phyloP scores from a whole-genome alignment of 2,797 vertebrate genomes.

The Acipenser oxyrinchus region DNA sequence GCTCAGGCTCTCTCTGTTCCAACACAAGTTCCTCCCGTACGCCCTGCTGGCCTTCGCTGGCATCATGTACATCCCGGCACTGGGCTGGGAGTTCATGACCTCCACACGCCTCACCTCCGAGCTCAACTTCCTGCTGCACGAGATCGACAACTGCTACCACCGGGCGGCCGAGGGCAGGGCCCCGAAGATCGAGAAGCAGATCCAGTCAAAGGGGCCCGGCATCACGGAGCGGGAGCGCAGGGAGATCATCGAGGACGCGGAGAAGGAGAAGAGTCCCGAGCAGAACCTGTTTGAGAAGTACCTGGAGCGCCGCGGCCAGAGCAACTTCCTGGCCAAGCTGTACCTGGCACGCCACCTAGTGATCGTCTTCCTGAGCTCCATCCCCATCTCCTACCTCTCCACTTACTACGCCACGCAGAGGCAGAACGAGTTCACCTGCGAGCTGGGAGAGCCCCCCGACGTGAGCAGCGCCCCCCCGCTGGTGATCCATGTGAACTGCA shows the following conservation, averaged over 20 bases:
- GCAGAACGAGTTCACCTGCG: slow-evolving; percentile 93
- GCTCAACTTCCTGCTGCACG: slow-evolving; percentile 97
- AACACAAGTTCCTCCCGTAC: slow-evolving; percentile 97
- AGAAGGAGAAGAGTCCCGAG: slow-evolving; percentile 97
- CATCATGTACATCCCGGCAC: slow-evolving; percentile 94
- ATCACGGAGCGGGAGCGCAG: slow-evolving; percentile 88
- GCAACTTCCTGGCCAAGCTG: slow-evolving; percentile 93
- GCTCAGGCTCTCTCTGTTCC: slow-evolving; percentile 87
- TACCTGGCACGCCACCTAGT: slow-evolving; percentile 88
- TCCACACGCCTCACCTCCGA: slow-evolving; percentile 96
- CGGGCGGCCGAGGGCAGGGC: slow-evolving; percentile 92
- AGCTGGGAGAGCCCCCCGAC: too few relatives aligned
- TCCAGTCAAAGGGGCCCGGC: slow-evolving; percentile 95
- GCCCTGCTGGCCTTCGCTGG: slow-evolving; percentile 94
- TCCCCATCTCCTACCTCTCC: slow-evolving; percentile 92
- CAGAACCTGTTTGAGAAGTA: slow-evolving; percentile 98
- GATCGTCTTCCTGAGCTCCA: slow-evolving; percentile 92
- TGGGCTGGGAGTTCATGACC: slow-evolving; percentile 95
- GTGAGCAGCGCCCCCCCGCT: slow-evolving; percentile 63
- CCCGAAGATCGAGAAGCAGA: slow-evolving; percentile 99
- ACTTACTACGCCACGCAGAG: slow-evolving; percentile 90
- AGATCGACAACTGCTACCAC: slow-evolving; percentile 98
- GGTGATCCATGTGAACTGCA: slow-evolving; percentile 85
- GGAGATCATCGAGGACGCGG: slow-evolving; percentile 96
- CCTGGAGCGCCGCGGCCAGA: slow-evolving; percentile 87